A percentile compares a stretch with the other conserved stretches of the same genome.
Evolutionary conservation across 2,888 invertebrate species (phyloP).

Genomic region (Heteromyza rotundicornis): DNA sequence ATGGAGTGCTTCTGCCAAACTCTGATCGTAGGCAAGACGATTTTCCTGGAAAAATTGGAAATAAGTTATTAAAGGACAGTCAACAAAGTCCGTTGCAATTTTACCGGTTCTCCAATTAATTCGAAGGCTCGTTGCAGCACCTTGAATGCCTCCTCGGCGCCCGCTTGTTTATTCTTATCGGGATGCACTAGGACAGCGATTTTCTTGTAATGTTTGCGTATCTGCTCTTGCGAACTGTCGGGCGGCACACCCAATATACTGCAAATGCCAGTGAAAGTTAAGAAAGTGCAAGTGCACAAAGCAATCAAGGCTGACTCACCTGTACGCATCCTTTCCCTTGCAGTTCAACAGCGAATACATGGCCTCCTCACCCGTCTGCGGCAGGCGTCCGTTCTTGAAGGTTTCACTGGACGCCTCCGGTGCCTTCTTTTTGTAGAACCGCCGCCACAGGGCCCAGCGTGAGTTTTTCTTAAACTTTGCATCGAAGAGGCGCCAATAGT

Average conservation of each 20-base stretch:
- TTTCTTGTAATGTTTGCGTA: constrained; percentile 91
- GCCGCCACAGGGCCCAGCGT: constrained; percentile 60
- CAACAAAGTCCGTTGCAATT: background rate
- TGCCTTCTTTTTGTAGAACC: constrained; percentile 61
- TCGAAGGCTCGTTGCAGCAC: constrained; percentile 95
- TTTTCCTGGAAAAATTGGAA: constrained; percentile 72
- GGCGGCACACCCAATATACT: constrained; percentile 88
- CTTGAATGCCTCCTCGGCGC: constrained; percentile 96
- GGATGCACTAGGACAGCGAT: constrained; percentile 96
- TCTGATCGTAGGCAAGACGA: constrained; percentile 75
- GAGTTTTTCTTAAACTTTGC: constrained; percentile 58
- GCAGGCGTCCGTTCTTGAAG: constrained; percentile 66
- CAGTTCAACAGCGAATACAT: constrained; percentile 91
- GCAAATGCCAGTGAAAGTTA: constrained; percentile 33
- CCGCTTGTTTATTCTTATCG: constrained; percentile 93
- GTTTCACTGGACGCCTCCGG: constrained; percentile 55
- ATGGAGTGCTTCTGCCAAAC: constrained; percentile 76
- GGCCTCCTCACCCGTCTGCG: constrained; percentile 91
- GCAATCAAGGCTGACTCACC: constrained; percentile 65
- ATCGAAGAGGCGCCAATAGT: constrained; percentile 56
- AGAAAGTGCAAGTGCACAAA: background rate
- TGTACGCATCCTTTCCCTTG: constrained; percentile 95
- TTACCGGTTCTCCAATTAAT: constrained; percentile 88
- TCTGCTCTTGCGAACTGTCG: constrained; percentile 90
- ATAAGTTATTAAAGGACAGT: no score